phyloP scores from a whole-genome alignment of 2,888 invertebrate species.

The Drosophila algonquin region DNA sequence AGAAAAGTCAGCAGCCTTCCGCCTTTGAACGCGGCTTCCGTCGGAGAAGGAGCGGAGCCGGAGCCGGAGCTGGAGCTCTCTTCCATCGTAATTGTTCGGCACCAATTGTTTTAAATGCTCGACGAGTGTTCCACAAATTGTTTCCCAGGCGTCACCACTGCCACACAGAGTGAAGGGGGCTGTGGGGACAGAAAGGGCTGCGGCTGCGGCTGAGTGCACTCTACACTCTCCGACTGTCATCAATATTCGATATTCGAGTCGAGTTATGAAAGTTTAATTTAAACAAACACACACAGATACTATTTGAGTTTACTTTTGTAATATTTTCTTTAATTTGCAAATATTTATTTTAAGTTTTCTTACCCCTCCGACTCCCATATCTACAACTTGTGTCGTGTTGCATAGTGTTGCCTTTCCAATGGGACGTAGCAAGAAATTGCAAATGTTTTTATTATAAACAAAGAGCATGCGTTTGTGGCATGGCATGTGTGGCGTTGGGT shows the following conservation, averaged over 20 bases:
- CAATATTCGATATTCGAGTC: slow-evolving; percentile 23
- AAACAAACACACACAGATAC: background rate
- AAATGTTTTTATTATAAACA: slow-evolving; percentile 80
- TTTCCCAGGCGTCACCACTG: slow-evolving; percentile 42
- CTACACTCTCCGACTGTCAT: slow-evolving; percentile 33
- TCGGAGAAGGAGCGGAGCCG: background rate
- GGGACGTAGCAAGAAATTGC: slow-evolving; percentile 59
- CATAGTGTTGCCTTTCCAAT: slow-evolving; percentile 47
- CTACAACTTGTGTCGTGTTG: slow-evolving; percentile 29
- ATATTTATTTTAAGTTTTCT: background rate
- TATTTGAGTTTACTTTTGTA: background rate
- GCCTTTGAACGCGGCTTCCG: slow-evolving; percentile 9
- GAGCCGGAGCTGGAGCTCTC: slow-evolving; percentile 7
- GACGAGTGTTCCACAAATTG: slow-evolving; percentile 71
- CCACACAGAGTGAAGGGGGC: slow-evolving; percentile 9
- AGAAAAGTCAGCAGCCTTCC: slow-evolving; percentile 41
- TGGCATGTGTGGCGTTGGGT: slow-evolving; percentile 24
- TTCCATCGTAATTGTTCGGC: slow-evolving; percentile 72
- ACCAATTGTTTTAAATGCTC: slow-evolving; percentile 79
- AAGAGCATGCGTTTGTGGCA: slow-evolving; percentile 26
- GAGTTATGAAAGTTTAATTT: slow-evolving; percentile 15
- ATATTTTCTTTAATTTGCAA: background rate
- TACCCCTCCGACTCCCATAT: background rate
- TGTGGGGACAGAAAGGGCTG: slow-evolving; percentile 14
- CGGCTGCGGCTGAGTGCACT: slow-evolving; percentile 21